Evolutionary conservation across 1,140 invertebrate genomes (phyloP).

Genomic region (Macrosteles quadrilineatus): DNA sequence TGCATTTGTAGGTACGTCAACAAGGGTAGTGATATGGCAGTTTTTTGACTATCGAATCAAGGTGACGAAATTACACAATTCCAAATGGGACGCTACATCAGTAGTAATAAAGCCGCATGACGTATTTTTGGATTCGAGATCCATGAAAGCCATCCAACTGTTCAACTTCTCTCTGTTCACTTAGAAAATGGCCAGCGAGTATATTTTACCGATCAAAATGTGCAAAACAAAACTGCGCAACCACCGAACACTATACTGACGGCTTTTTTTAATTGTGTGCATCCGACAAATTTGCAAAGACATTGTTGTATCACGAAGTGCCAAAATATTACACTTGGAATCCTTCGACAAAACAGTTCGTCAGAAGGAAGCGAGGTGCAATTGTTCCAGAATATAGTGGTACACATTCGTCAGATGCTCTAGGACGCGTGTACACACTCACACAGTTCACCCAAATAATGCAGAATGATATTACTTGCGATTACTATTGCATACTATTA

Average conservation of each 20-base stretch:
- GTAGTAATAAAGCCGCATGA: background rate
- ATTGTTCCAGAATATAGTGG: too few species aligned
- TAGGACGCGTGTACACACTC: too few species aligned
- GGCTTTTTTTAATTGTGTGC: too few species aligned
- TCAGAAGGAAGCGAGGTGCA: too few species aligned
- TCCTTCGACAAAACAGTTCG: too few species aligned
- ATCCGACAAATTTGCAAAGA: background rate
- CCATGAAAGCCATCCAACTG: too few species aligned
- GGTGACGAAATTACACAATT: background rate
- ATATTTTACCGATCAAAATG: background rate
- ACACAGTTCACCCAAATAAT: too few species aligned
- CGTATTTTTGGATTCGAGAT: background rate
- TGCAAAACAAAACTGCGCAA: background rate
- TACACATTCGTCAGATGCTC: too few species aligned
- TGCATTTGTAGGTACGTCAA: constrained; percentile 44
- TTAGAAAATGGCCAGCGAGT: background rate
- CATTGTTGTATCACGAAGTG: background rate
- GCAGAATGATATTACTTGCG: too few species aligned
- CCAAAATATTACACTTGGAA: background rate
- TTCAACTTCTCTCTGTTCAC: background rate
- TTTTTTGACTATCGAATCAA: too few species aligned
- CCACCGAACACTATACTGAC: background rate
- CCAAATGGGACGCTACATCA: background rate
- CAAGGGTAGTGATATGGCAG: constrained; percentile 48
- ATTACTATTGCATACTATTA: too few species aligned